These are phyloP conservation scores for Pelmatolapia mariae DNA, from an alignment of 2,113 vertebrate species.

Conservation along the genomic window DNA sequence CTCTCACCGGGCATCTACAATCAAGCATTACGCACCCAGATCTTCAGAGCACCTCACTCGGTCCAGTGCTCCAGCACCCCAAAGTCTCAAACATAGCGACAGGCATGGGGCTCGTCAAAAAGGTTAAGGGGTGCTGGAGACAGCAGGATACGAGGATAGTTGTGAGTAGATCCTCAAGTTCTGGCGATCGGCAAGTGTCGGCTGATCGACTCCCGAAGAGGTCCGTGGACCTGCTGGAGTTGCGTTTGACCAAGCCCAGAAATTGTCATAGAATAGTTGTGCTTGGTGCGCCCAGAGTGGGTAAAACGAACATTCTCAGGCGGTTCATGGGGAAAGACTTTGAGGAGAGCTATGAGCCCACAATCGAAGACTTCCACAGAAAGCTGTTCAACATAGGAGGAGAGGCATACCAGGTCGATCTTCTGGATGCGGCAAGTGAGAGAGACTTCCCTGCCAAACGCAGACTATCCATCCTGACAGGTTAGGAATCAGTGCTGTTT, in stretches of 20 bases:
- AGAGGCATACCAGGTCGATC: constrained; percentile 68
- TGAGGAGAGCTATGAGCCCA: constrained; percentile 64
- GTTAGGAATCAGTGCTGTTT: constrained; percentile 25
- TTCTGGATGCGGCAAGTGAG: constrained; percentile 70
- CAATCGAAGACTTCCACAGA: constrained; percentile 72
- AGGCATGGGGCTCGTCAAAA: constrained; percentile 54
- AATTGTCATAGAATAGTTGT: constrained; percentile 73
- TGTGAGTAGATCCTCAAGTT: constrained; percentile 47
- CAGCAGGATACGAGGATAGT: constrained; percentile 29
- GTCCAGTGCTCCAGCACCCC: constrained; percentile 3
- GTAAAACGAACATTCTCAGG: constrained; percentile 68
- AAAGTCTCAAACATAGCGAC: constrained; percentile 30
- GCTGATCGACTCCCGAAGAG: constrained; percentile 14
- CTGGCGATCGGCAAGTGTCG: constrained; percentile 29
- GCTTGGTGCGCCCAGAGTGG: constrained; percentile 68
- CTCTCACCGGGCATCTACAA: constrained; percentile 28
- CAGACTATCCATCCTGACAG: constrained; percentile 72
- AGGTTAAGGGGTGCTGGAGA: constrained; percentile 47
- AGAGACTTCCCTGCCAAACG: constrained; percentile 71
- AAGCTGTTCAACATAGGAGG: constrained; percentile 72
- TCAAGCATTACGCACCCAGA: neutral
- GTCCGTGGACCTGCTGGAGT: constrained; percentile 36
- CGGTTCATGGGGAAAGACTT: constrained; percentile 65
- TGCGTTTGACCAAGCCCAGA: constrained; percentile 45
- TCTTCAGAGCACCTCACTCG: neutral